Conservation (phyloP, 1,140 invertebrate genomes). For the Fopius arisanus region DNA sequence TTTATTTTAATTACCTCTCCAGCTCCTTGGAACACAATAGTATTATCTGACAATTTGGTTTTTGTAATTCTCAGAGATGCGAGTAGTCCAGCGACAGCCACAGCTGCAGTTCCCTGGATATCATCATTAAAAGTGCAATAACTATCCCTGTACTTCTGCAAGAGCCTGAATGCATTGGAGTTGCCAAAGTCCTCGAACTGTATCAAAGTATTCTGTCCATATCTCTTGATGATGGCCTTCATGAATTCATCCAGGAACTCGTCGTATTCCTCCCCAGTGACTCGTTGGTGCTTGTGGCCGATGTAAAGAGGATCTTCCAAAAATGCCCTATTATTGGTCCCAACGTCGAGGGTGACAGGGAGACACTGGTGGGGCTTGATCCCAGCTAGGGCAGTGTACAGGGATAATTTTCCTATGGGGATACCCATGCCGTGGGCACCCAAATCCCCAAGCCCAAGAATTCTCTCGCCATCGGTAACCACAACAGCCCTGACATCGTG, state of each 20-base stretch:
- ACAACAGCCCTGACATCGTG: constrained; percentile 88
- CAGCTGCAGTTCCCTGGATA: constrained; percentile 91
- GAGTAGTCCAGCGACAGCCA: constrained; percentile 91
- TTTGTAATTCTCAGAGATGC: constrained; percentile 82
- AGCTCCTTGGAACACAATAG: constrained; percentile 90
- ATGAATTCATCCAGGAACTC: constrained; percentile 98
- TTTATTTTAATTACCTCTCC: constrained; percentile 73
- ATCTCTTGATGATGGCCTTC: constrained; percentile 85
- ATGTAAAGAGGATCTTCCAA: constrained; percentile 92
- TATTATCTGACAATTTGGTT: constrained; percentile 79
- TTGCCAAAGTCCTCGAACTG: constrained; percentile 98
- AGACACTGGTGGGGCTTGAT: constrained; percentile 90
- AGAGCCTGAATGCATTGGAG: constrained; percentile 85
- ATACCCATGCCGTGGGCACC: constrained; percentile 96
- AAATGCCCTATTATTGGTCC: constrained; percentile 86
- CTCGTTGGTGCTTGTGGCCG: constrained; percentile 84
- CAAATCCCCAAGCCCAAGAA: constrained; percentile 92
- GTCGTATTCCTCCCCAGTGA: constrained; percentile 85
- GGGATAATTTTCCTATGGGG: constrained; percentile 87
- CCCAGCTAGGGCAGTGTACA: constrained; percentile 92
- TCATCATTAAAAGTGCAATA: constrained; percentile 98
- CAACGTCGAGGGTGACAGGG: constrained; percentile 90
- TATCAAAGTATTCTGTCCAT: constrained; percentile 82
- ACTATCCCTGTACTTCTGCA: constrained; percentile 82
- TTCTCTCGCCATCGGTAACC: constrained; percentile 94